These are phyloP conservation scores for Radopholus similis DNA, from an alignment of 1,140 invertebrate species.

Conservation along the genomic window DNA sequence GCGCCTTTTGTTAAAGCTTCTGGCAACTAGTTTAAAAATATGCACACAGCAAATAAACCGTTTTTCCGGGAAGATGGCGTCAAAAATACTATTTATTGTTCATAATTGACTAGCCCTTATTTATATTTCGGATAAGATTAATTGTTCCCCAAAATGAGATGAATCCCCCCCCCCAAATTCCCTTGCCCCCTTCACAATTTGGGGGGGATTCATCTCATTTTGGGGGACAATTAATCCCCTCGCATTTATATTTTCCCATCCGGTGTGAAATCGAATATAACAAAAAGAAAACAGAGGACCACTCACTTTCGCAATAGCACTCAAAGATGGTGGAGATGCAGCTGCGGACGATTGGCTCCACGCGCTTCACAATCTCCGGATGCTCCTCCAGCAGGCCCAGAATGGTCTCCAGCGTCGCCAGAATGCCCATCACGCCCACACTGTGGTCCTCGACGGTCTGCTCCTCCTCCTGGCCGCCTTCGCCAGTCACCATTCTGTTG, in stretches of 20 bases:
- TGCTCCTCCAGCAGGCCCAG: slow-evolving; percentile 89
- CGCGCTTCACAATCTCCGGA: slow-evolving; percentile 73
- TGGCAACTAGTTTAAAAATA: too few species aligned
- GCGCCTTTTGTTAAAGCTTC: too few species aligned
- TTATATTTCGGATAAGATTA: too few species aligned
- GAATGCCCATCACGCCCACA: slow-evolving; percentile 89
- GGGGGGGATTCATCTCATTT: too few species aligned
- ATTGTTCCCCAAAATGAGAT: too few species aligned
- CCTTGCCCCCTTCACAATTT: too few species aligned
- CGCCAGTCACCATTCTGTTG: slow-evolving; percentile 71
- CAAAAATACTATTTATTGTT: too few species aligned
- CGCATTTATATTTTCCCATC: too few species aligned
- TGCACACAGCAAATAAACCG: too few species aligned
- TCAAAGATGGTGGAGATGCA: slow-evolving; percentile 70
- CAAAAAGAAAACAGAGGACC: not conserved
- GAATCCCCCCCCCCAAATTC: too few species aligned
- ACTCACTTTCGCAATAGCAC: slow-evolving; percentile 25
- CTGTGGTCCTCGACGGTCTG: slow-evolving; percentile 83
- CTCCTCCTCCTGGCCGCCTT: slow-evolving; percentile 70
- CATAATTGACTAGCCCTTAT: not conserved
- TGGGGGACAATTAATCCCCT: too few species aligned
- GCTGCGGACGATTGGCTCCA: slow-evolving; percentile 88
- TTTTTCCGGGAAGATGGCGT: too few species aligned
- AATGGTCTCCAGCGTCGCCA: slow-evolving; percentile 93
- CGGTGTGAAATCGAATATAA: slow-evolving; percentile 25